A percentile compares a stretch with the other conserved stretches of the same genome.
Conservation (phyloP, 35 echinoderm and acorn worm species). For the Nesometra sesokonis region DNA sequence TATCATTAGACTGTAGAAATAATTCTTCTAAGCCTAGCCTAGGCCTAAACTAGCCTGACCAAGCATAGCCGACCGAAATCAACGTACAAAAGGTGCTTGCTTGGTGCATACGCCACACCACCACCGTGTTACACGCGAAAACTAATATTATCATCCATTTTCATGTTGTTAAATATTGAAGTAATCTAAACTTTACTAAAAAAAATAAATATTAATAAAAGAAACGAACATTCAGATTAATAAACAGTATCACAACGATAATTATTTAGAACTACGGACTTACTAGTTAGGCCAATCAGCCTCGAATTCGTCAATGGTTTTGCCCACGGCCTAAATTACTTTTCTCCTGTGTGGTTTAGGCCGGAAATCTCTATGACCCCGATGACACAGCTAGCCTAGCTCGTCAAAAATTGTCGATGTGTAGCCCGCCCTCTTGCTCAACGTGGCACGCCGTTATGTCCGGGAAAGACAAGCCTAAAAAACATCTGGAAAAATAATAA, state of each 20-base stretch:
- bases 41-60: too few relatives aligned
- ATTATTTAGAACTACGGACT: neutral
- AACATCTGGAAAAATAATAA: too few relatives aligned
- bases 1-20: too few relatives aligned
- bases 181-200: too few relatives aligned
- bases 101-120: too few relatives aligned
- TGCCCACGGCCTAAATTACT: neutral
- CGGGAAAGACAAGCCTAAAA: neutral
- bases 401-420: constrained; percentile 6
- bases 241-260: neutral
- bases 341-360: neutral
- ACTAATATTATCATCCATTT: too few relatives aligned
- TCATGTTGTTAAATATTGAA: too few relatives aligned
- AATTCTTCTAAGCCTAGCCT: too few relatives aligned
- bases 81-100: too few relatives aligned
- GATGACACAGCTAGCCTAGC: neutral
- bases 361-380: neutral
- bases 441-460: constrained; percentile 33
- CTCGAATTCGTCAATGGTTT: neutral
- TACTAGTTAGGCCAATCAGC: neutral
- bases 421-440: constrained; percentile 17
- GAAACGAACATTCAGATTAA: neutral
- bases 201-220: too few relatives aligned
- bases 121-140: too few relatives aligned
- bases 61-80: too few relatives aligned